Conservation (phyloP, 2,888 invertebrate species). For the Ophion obscuratus region DNA sequence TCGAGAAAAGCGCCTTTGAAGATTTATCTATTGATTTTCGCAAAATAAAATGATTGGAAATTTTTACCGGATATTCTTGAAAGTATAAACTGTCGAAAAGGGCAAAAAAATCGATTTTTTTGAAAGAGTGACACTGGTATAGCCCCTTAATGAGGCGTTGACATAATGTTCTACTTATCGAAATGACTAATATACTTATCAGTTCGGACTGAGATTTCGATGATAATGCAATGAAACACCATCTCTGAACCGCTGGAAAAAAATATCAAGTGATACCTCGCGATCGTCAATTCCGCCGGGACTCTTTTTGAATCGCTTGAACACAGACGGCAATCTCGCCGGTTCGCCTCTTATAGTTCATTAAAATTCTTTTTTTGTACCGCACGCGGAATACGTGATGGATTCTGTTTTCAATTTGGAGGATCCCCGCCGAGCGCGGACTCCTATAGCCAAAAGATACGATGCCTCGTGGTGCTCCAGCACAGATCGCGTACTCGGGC, state of each 20-base stretch:
- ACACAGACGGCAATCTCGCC: conserved; percentile 72
- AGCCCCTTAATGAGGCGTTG: not conserved
- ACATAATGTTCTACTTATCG: not conserved
- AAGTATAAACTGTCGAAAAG: too few species aligned
- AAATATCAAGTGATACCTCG: not conserved
- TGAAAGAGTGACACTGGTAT: too few species aligned
- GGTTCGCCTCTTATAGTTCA: conserved; percentile 80
- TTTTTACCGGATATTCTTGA: too few species aligned
- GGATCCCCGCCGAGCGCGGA: conserved; percentile 81
- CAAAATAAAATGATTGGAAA: too few species aligned
- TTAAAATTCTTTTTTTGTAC: conserved; percentile 82
- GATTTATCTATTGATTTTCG: too few species aligned
- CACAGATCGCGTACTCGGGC: conserved; percentile 52
- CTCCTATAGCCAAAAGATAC: conserved; percentile 74
- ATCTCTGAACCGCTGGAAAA: not conserved
- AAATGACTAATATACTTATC: not conserved
- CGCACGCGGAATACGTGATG: conserved; percentile 82
- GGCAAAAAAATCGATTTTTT: too few species aligned
- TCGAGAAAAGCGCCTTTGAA: too few species aligned
- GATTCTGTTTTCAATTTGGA: conserved; percentile 84
- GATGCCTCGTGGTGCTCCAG: conserved; percentile 40
- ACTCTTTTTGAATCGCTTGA: not conserved
- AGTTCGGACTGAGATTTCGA: not conserved
- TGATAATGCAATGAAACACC: not conserved
- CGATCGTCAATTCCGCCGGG: not conserved